phyloP scores from a whole-genome alignment of 2,888 invertebrate species.

The Drosophila paucipuncta region DNA sequence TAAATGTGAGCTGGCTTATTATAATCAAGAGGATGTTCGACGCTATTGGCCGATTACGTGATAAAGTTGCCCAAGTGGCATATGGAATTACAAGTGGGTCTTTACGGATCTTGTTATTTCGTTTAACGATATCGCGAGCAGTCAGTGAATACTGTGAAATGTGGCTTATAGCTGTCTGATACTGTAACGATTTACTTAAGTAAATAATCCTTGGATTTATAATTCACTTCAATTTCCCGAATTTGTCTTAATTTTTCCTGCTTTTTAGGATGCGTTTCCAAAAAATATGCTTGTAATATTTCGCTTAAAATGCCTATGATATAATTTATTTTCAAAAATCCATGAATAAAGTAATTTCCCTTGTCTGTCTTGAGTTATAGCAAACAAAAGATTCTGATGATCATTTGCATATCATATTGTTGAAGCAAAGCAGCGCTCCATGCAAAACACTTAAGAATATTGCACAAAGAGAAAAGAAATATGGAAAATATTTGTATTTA shows the following conservation, averaged over 20 bases:
- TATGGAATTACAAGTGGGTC: conserved; percentile 30
- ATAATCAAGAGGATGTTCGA: conserved; percentile 46
- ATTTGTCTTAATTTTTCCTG: background rate
- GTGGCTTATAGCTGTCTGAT: background rate
- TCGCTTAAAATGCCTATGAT: background rate
- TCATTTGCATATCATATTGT: background rate
- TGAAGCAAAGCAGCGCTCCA: background rate
- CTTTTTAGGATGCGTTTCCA: background rate
- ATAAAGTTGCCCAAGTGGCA: conserved; percentile 39
- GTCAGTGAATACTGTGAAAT: background rate
- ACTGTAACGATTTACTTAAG: background rate
- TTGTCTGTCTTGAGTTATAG: background rate
- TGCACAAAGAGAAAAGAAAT: background rate
- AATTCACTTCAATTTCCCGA: background rate
- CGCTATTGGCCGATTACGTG: conserved; percentile 42
- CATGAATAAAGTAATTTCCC: background rate
- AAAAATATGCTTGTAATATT: background rate
- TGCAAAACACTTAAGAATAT: background rate
- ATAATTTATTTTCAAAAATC: background rate
- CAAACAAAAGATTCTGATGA: background rate
- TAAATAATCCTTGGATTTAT: background rate
- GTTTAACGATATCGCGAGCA: conserved; percentile 2
- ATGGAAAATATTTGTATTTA: background rate
- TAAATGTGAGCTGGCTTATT: conserved; percentile 41
- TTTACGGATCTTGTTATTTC: conserved; percentile 9